Percentiles rank a stretch among this genome's conserved stretches.
Conservation (phyloP, 2,113 vertebrate genomes). For the Coptodon bakossiorum region DNA sequence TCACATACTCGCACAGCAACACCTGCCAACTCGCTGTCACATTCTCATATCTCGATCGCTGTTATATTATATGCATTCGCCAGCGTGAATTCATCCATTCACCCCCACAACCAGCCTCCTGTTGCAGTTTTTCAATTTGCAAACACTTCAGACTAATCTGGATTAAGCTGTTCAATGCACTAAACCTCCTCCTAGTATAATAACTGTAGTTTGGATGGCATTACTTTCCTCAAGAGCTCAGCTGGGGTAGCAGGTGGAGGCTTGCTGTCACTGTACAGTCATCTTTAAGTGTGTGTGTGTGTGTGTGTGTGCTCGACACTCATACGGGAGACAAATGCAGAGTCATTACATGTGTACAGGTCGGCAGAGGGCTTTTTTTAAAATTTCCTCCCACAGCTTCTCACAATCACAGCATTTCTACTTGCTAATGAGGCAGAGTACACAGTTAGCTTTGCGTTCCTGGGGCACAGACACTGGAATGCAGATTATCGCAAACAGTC, state of each 20-base stretch:
- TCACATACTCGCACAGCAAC: background rate
- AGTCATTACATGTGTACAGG: background rate
- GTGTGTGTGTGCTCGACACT: background rate
- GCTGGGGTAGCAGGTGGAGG: constrained; percentile 35
- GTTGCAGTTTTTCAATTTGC: constrained; percentile 18
- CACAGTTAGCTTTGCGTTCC: background rate
- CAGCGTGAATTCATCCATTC: background rate
- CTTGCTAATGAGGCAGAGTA: background rate
- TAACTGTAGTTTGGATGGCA: constrained; percentile 2
- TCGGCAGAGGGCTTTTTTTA: background rate
- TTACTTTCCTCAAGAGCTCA: constrained; percentile 14
- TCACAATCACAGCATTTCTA: background rate
- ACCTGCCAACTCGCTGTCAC: background rate
- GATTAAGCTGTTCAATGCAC: constrained; percentile 10
- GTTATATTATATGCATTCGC: background rate
- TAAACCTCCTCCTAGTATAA: background rate
- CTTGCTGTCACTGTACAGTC: constrained; percentile 10
- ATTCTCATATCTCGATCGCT: background rate
- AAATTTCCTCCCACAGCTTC: background rate
- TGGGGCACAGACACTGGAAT: background rate
- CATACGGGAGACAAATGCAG: background rate
- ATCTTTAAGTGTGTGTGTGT: background rate
- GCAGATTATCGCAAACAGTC: background rate
- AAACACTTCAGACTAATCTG: constrained; percentile 29
- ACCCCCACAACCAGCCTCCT: background rate